Evolutionary conservation across 2,888 invertebrate genomes (phyloP).

Genomic region (Acrobasis consociella): DNA sequence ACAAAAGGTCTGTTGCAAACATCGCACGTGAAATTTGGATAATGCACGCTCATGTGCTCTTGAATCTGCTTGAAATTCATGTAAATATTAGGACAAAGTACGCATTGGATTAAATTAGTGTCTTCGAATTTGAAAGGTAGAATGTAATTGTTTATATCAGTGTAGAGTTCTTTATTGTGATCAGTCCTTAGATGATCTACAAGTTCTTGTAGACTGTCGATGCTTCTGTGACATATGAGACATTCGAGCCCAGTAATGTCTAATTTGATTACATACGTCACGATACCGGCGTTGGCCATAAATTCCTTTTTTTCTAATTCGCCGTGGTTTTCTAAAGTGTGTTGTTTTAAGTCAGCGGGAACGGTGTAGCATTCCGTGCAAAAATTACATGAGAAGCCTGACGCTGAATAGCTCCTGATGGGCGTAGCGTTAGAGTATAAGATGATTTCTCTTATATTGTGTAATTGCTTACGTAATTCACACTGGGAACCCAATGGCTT

Average conservation of each 20-base stretch:
- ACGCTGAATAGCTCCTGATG: constrained; percentile 44
- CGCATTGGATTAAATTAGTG: constrained; percentile 36
- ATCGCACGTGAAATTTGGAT: constrained; percentile 45
- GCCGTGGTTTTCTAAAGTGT: constrained; percentile 47
- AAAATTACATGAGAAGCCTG: constrained; percentile 54
- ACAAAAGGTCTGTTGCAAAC: constrained; percentile 43
- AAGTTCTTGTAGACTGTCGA: constrained; percentile 39
- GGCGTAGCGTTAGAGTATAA: constrained; percentile 60
- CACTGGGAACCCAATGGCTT: background rate
- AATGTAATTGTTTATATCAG: constrained; percentile 47
- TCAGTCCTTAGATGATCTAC: constrained; percentile 36
- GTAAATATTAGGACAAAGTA: constrained; percentile 38
- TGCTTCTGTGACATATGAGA: constrained; percentile 34
- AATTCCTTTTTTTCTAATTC: constrained; percentile 40
- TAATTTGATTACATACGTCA: constrained; percentile 47
- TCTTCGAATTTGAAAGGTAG: constrained; percentile 52
- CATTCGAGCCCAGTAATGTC: constrained; percentile 55
- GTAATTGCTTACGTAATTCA: constrained; percentile 44
- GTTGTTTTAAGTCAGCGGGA: constrained; percentile 52
- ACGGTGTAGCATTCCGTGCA: constrained; percentile 44
- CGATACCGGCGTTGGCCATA: constrained; percentile 39
- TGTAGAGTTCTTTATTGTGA: constrained; percentile 39
- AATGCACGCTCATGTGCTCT: constrained; percentile 51
- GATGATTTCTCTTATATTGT: constrained; percentile 50
- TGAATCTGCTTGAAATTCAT: constrained; percentile 42